Percentiles rank a stretch among this genome's conserved stretches.
phyloP scores from a whole-genome alignment of 1,140 invertebrate genomes.

The Drosophila simulans region DNA sequence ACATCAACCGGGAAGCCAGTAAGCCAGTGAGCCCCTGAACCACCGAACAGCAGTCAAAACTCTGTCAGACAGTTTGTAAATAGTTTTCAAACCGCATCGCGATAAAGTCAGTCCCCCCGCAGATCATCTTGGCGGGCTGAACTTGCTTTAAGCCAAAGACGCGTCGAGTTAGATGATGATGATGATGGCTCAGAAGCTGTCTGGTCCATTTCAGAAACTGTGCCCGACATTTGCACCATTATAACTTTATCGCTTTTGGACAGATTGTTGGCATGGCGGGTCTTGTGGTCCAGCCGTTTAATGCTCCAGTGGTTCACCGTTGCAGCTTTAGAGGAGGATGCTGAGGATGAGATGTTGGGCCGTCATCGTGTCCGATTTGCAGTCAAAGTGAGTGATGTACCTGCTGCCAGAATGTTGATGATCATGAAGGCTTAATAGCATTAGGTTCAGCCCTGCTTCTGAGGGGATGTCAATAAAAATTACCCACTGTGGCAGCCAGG shows the following conservation, averaged over 20 bases:
- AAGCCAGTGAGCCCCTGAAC: slow-evolving; percentile 22
- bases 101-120: slow-evolving; percentile 53
- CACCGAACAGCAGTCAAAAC: slow-evolving; percentile 73
- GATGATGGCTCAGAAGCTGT: slow-evolving; percentile 16
- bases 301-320: neutral
- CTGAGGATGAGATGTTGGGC: slow-evolving; percentile 1
- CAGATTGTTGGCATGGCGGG: slow-evolving; percentile 75
- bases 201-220: slow-evolving; percentile 71
- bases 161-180: slow-evolving; percentile 67
- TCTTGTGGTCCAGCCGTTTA: slow-evolving; percentile 8
- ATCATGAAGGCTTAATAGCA: slow-evolving; percentile 75
- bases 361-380: slow-evolving; percentile 36
- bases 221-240: slow-evolving; percentile 82
- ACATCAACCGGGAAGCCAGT: slow-evolving; percentile 53
- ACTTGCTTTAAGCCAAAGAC: slow-evolving; percentile 68
- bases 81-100: slow-evolving; percentile 75
- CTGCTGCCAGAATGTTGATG: slow-evolving; percentile 68
- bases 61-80: slow-evolving; percentile 83
- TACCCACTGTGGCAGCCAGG: slow-evolving; percentile 49
- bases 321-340: neutral
- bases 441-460: slow-evolving; percentile 39
- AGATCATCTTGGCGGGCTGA: neutral
- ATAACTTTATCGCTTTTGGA: slow-evolving; percentile 83
- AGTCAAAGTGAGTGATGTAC: slow-evolving; percentile 66
- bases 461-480: slow-evolving; percentile 61